Evolutionary conservation across 2,113 vertebrate species (phyloP).

Genomic region (Rhagologus leucostigma): DNA sequence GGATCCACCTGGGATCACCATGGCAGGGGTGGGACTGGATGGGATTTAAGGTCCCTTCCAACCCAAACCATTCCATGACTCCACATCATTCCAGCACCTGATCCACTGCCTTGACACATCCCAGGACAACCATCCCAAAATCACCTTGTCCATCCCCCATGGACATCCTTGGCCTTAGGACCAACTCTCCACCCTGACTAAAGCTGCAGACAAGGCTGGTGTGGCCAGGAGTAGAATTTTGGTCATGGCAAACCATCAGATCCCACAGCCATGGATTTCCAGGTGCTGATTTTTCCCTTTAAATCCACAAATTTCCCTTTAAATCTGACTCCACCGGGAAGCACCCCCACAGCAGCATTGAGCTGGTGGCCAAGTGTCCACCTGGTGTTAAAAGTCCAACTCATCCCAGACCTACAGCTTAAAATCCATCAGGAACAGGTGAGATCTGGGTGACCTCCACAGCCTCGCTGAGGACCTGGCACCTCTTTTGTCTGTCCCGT

Average conservation of each 20-base stretch:
- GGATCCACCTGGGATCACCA: rapidly evolving
- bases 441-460: not conserved
- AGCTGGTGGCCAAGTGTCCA: not conserved
- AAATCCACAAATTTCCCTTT: not conserved
- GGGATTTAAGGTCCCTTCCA: not conserved
- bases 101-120: not conserved
- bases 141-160: not conserved
- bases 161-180: not conserved
- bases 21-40: rapidly evolving
- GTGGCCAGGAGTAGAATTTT: not conserved
- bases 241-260: not conserved
- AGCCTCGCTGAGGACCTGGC: not conserved
- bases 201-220: not conserved
- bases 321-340: rapidly evolving
- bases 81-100: not conserved
- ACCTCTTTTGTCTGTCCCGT: not conserved
- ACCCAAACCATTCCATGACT: not conserved
- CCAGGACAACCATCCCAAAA: not conserved
- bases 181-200: not conserved
- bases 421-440: not conserved
- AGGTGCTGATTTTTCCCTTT: not conserved
- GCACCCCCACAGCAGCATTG: not conserved
- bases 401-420: not conserved
- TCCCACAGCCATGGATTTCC: rapidly evolving
- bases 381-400: not conserved